These are phyloP conservation scores for Drosophila recens DNA, from an alignment of 2,888 invertebrate genomes.

Conservation along the genomic window DNA sequence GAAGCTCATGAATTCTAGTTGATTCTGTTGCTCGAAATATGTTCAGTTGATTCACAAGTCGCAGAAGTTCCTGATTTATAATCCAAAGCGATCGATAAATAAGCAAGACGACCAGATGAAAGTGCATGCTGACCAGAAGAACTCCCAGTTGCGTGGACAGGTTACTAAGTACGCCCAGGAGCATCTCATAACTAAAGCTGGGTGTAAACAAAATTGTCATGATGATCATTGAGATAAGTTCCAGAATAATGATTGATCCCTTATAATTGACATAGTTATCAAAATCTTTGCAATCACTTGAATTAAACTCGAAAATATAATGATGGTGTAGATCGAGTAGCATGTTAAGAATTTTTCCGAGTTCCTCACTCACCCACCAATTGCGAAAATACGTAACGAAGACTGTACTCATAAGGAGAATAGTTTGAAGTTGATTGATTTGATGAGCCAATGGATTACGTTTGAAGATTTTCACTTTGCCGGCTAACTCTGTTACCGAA, in stretches of 20 bases:
- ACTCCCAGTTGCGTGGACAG: slow-evolving; percentile 9
- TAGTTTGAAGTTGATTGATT: slow-evolving; percentile 19
- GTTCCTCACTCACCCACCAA: slow-evolving; percentile 48
- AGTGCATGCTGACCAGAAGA: slow-evolving; percentile 43
- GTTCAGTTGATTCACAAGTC: background rate
- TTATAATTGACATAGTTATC: slow-evolving; percentile 37
- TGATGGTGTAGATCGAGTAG: slow-evolving; percentile 17
- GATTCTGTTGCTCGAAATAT: background rate
- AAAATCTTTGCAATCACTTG: slow-evolving; percentile 13
- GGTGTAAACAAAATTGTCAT: background rate
- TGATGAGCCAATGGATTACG: slow-evolving; percentile 30
- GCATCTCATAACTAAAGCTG: background rate
- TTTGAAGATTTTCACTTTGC: slow-evolving; percentile 4
- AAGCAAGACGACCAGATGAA: slow-evolving; percentile 31
- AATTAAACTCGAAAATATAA: background rate
- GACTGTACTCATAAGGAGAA: slow-evolving; percentile 5
- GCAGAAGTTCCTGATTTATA: slow-evolving; percentile 43
- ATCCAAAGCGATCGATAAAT: slow-evolving; percentile 55
- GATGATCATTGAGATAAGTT: slow-evolving; percentile 26
- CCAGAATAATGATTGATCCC: background rate
- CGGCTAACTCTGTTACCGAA: slow-evolving; percentile 1
- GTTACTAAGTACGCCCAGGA: background rate
- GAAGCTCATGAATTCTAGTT: slow-evolving; percentile 9
- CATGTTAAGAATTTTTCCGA: slow-evolving; percentile 23
- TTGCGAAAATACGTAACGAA: slow-evolving; percentile 20